Base-by-base conservation (phyloP, 2,888 invertebrate species). In the Adela reaumurella region DNA sequence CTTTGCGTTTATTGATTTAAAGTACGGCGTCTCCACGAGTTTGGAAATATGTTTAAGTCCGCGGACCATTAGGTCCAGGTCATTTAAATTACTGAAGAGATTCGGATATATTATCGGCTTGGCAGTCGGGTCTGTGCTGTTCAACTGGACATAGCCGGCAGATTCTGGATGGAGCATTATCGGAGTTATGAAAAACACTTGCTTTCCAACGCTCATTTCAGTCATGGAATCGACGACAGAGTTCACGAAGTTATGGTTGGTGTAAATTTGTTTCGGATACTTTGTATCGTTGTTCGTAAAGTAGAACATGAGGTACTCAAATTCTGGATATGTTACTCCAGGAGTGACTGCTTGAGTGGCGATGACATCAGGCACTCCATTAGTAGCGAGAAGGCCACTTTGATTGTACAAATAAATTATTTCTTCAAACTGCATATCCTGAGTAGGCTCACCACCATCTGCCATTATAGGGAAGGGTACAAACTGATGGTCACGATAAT, bases 401-500 rank as follows among this genome's bases (percentile, higher is more conserved):
- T 35, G 35, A 14, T 35, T 35, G n/a, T 35, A 35, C 6, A 35
- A 3, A 11, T 35, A 35, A 3, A 14, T 4, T 8, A 35, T 35
- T 3, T 8, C 35, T 4, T 35, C 35, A 14, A 14, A 14, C 35
- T 35, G 11, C 3, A 14, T 3, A 14, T 8, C 3, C 6, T 8
- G 3, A 3, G 14, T 8, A 8, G 4, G 3, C 3, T 8, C 6
- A 11, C 35, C 35, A 11, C 6, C 14, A 11, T 35, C 14, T 3
- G 11, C 8, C 3, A 3, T 11, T 43, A 43, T 16, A 14, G 19
- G 18, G 11, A 43, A 3, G 17, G 16, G 14, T 11, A 43, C 18
- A 43, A 43, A 11, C 3, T 8, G 8, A 63, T 91, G 91, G 60
- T 91, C 90, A 65, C 90, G 90, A n/a, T 90, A 68, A 62, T 90